These are phyloP conservation scores for Mesembrinibis cayennensis DNA, from an alignment of 2,113 vertebrate species.

Conservation along the genomic window DNA sequence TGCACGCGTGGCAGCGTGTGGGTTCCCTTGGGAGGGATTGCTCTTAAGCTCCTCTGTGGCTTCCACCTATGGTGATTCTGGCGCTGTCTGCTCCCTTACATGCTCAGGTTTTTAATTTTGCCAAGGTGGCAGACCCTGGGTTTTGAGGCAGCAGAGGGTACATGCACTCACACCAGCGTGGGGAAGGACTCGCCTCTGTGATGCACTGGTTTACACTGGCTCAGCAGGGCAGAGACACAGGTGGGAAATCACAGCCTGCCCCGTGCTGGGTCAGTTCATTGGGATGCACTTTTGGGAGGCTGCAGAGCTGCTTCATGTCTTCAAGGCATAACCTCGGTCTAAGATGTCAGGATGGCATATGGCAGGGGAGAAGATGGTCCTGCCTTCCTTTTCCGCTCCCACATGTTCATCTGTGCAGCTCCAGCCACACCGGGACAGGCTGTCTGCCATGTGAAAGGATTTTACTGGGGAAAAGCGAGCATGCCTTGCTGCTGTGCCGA, in stretches of 20 bases:
- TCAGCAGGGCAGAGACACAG: rapidly evolving
- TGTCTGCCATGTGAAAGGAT: background rate
- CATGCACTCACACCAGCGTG: rapidly evolving
- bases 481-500: background rate
- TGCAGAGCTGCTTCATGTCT: background rate
- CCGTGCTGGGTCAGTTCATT: too few species aligned
- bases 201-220: rapidly evolving
- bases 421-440: background rate
- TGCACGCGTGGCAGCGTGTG: rapidly evolving
- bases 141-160: background rate
- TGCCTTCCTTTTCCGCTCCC: background rate
- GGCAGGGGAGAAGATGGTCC: background rate
- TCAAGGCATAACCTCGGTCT: background rate
- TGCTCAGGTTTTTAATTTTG: background rate
- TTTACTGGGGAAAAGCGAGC: background rate
- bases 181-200: background rate
- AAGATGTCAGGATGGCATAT: background rate
- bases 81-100: rapidly evolving
- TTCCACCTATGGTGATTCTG: background rate
- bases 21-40: background rate
- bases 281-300: background rate
- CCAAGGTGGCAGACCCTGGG: background rate
- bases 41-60: background rate
- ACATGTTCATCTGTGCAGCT: background rate
- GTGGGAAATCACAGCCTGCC: background rate